Base-by-base conservation (phyloP, 1,140 invertebrate genomes). In the Steinernema khuongi region DNA sequence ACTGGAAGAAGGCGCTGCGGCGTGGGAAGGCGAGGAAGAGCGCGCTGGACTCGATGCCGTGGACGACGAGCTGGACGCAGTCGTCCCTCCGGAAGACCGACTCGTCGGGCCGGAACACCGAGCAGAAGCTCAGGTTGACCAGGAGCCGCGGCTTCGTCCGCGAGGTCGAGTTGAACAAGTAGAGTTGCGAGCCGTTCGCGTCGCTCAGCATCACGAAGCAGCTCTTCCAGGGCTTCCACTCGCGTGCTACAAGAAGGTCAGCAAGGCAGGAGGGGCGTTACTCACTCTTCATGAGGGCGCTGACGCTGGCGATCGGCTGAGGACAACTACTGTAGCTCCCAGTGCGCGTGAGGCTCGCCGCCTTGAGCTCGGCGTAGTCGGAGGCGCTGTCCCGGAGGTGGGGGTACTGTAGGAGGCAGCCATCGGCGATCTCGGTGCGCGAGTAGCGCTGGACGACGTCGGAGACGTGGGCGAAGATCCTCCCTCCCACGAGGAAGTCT, bases 171-270 rank as follows among this genome's bases (percentile, higher is more conserved):
- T 43, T 29, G 60, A 70, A 72, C 28, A 72, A 19, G 22, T 71
- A 43, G 17, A 69, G 66, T 26, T 60, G 50, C 11, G 50, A 60
- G 50, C 50, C 50, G 50, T 60, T 60, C 14, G 44, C 71, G 71
- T 72, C 44, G 44, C 44, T 44, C 1, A 72, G 26, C 19, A 66
- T 71, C 1, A 72, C 4, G 22, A 26, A 36, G 31, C 71, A 72
- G n/a, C 43, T 4, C 44, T 72, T 72, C 71, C 71, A 72, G 4
- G 28, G 28, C 33, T 72, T 72, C 19, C 66, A 44, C 18, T 72
- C 71, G 29, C 71, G 26, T 1, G 71, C 71, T 72, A 44, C n/a
- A 72, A 72, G 19, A 7, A 22, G 26, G n/a, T 41, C 36, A 7
- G 36, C 36, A 11, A n/a, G n/a, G 36, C 7, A 7, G 36, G n/a